phyloP scores from a whole-genome alignment of 2,113 vertebrate species.

The Theropithecus gelada region DNA sequence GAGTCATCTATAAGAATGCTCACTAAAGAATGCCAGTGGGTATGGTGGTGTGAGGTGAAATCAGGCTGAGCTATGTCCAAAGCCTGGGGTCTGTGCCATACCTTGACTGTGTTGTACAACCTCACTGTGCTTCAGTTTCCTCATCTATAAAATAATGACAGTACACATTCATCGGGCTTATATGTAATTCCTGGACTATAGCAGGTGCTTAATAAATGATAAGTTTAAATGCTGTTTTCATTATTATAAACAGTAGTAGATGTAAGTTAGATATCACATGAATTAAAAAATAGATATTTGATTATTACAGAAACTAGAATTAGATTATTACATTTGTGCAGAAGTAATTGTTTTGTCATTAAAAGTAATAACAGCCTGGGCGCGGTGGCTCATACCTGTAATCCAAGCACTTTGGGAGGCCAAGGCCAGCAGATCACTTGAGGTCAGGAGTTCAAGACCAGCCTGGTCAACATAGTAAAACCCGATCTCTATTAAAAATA shows the following conservation, averaged over 20 bases:
- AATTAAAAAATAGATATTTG: background rate
- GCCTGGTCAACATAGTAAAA: no score
- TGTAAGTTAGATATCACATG: background rate
- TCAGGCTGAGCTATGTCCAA: background rate
- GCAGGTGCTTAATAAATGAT: background rate
- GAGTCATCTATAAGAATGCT: background rate
- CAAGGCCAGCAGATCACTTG: no score
- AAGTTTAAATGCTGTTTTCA: background rate
- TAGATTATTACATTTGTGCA: no score
- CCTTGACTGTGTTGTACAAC: no score
- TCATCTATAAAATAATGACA: background rate
- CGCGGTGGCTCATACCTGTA: no score
- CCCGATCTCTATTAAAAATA: no score
- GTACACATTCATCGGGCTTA: background rate
- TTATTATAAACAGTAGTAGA: background rate
- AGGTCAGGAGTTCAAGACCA: no score
- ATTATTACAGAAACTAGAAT: background rate
- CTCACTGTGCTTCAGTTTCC: background rate
- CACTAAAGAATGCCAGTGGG: background rate
- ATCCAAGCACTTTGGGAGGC: no score
- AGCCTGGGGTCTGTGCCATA: background rate
- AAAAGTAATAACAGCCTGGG: no score
- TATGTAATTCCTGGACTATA: background rate
- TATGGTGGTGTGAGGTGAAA: accelerated
- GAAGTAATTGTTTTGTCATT: no score